Evolutionary conservation across 2,888 invertebrate genomes (phyloP).

Genomic region (Cantharis flavilabris): DNA sequence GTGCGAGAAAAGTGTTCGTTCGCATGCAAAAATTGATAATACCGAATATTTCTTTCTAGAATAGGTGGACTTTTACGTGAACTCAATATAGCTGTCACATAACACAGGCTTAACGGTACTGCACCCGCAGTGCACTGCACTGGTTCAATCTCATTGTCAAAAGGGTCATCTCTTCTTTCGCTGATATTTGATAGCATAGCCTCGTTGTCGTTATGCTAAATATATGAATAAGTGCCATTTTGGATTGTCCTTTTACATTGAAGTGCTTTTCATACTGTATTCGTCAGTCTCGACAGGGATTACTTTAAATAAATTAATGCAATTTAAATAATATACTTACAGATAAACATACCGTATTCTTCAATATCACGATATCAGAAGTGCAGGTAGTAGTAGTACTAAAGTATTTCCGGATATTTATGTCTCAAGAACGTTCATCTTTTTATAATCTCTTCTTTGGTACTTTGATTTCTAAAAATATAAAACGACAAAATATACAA

Average conservation of each 20-base stretch:
- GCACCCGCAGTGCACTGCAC: slow-evolving; percentile 29
- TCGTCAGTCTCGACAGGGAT: background rate
- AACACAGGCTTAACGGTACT: slow-evolving; percentile 37
- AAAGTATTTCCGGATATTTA: background rate
- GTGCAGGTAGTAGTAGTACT: background rate
- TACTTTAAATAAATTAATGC: background rate
- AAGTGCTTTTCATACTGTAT: background rate
- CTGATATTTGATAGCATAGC: slow-evolving; percentile 16
- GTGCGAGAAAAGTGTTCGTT: slow-evolving; percentile 34
- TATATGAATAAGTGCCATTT: background rate
- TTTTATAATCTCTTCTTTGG: background rate
- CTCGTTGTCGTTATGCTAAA: slow-evolving; percentile 15
- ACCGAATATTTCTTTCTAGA: slow-evolving; percentile 31
- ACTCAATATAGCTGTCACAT: slow-evolving; percentile 36
- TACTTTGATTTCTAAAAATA: background rate
- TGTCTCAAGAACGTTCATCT: background rate
- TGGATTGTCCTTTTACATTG: background rate
- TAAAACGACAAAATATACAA: too few relatives aligned
- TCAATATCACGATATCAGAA: background rate
- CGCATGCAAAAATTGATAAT: slow-evolving; percentile 37
- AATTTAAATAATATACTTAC: background rate
- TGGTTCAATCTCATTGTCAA: slow-evolving; percentile 29
- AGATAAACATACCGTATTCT: background rate
- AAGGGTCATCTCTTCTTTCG: slow-evolving; percentile 30
- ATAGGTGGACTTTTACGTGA: slow-evolving; percentile 30